Evolutionary conservation across 2,888 invertebrate genomes (phyloP).

Genomic region (Nezara viridula): DNA sequence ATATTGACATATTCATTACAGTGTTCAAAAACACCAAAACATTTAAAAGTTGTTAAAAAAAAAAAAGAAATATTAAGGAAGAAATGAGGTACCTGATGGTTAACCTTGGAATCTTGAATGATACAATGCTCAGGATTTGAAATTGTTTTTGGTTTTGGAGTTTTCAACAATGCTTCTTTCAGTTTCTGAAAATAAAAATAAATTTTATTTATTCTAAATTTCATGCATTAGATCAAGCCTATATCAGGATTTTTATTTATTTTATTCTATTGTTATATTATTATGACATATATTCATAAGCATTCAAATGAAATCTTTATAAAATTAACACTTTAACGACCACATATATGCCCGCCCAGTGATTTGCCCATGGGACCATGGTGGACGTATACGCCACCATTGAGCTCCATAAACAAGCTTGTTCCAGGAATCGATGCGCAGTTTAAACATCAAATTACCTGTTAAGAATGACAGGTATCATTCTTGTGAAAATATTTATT

Average conservation of each 20-base stretch:
- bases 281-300: not conserved
- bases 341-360: no score
- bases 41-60: not conserved
- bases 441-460: no score
- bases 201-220: not conserved
- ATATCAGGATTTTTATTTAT: no score
- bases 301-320: not conserved
- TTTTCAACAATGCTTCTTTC: conserved; percentile 50
- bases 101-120: not conserved
- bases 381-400: no score
- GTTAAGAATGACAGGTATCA: no score
- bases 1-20: not conserved
- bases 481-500: no score
- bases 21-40: not conserved
- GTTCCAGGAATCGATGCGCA: no score
- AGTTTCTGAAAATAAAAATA: conserved; percentile 18
- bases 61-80: not conserved
- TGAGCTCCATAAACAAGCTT: no score
- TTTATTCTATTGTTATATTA: not conserved
- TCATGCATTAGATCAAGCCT: not conserved
- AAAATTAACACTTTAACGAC: no score
- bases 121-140: not conserved
- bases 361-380: no score
- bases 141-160: not conserved
- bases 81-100: not conserved